Percentiles rank a stretch among this genome's conserved stretches.
These are phyloP conservation scores for Chrysolina americana DNA, from an alignment of 2,888 invertebrate genomes.

Conservation along the genomic window DNA sequence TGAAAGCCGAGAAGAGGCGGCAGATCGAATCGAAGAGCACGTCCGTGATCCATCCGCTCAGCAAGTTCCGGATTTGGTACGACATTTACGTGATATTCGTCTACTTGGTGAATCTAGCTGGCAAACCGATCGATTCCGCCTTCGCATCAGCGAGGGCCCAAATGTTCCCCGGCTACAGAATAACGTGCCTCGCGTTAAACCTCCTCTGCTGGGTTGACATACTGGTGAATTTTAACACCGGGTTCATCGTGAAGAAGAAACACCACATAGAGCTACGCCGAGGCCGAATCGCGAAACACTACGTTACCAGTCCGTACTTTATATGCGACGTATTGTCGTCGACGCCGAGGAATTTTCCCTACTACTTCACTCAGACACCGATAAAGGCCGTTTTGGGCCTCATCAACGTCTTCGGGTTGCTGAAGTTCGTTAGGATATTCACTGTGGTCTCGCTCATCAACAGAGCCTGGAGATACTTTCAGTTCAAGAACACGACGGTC, in stretches of 20 bases:
- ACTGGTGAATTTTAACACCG: slow-evolving; percentile 47
- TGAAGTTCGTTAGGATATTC: slow-evolving; percentile 8
- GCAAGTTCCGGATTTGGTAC: slow-evolving; percentile 24
- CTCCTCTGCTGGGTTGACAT: slow-evolving; percentile 45
- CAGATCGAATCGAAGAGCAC: background rate
- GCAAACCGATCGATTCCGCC: slow-evolving; percentile 43
- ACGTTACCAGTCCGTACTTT: slow-evolving; percentile 10
- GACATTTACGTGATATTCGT: slow-evolving; percentile 49
- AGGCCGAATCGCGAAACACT: slow-evolving; percentile 35
- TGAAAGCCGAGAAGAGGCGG: background rate
- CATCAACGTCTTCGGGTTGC: slow-evolving; percentile 19
- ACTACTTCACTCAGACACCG: background rate
- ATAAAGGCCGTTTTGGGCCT: background rate
- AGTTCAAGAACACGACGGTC: slow-evolving; percentile 13
- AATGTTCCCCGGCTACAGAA: background rate
- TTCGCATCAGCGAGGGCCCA: background rate
- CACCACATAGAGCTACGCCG: slow-evolving; percentile 40
- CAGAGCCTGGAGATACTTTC: background rate
- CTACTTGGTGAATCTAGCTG: slow-evolving; percentile 37
- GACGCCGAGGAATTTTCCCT: background rate
- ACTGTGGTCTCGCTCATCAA: slow-evolving; percentile 5
- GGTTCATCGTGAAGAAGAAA: slow-evolving; percentile 34
- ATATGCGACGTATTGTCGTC: slow-evolving; percentile 18
- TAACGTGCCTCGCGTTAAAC: slow-evolving; percentile 29
- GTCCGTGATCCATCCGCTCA: slow-evolving; percentile 1